These are phyloP conservation scores for Pristionchus japonicus DNA, from an alignment of 2,888 invertebrate genomes.

Conservation along the genomic window DNA sequence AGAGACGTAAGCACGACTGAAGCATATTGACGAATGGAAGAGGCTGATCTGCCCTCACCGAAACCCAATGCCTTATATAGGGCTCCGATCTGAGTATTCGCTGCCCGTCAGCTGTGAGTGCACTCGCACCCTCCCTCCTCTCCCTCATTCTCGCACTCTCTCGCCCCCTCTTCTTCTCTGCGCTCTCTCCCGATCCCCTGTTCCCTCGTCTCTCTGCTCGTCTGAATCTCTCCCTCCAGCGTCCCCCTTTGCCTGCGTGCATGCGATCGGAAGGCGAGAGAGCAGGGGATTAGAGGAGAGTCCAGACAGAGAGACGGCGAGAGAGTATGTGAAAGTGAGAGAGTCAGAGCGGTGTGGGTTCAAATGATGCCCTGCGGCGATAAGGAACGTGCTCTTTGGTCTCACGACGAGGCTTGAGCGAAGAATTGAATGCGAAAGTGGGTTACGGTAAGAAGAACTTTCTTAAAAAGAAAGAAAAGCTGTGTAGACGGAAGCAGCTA, in stretches of 20 bases:
- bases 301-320: not conserved
- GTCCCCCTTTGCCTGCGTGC: not conserved
- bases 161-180: conserved; percentile 14
- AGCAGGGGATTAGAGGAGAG: not conserved
- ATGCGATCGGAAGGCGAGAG: not conserved
- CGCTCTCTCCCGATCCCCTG: not conserved
- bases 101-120: not conserved
- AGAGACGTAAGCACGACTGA: no score
- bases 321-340: not conserved
- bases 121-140: conserved; percentile 9
- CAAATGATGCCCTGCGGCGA: not conserved
- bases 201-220: not conserved
- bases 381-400: not conserved
- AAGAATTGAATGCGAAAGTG: not conserved
- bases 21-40: not conserved
- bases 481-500: no score
- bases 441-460: not conserved
- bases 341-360: not conserved
- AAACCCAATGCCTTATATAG: not conserved
- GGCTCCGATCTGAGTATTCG: not conserved
- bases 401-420: not conserved
- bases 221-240: not conserved
- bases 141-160: not conserved
- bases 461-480: no score
- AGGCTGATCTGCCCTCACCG: not conserved